phyloP scores from a whole-genome alignment of 2,888 invertebrate genomes.

The Rotaria magnacalcarata region DNA sequence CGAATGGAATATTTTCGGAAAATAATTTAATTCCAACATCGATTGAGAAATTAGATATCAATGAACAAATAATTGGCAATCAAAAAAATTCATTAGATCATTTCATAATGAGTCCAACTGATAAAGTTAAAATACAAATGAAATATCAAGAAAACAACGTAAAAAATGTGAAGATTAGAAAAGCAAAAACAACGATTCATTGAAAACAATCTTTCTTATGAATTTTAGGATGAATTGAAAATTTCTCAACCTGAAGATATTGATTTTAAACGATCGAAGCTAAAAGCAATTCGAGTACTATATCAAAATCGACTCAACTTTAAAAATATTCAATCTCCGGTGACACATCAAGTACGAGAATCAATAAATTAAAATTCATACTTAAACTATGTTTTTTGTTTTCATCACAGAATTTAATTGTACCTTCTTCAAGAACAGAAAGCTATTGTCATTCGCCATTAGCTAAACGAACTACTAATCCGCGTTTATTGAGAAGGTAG shows the following conservation, averaged over 20 bases:
- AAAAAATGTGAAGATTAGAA: background rate
- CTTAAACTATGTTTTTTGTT: no score
- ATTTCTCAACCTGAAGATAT: conserved; percentile 32
- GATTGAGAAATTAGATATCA: background rate
- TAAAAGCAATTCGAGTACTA: background rate
- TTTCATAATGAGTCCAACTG: conserved; percentile 31
- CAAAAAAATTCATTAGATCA: background rate
- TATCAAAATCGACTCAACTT: background rate
- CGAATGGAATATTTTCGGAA: background rate
- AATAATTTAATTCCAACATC: background rate
- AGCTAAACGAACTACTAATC: background rate
- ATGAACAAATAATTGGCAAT: background rate
- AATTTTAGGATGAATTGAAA: background rate
- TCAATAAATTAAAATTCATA: no score
- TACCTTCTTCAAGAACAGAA: background rate
- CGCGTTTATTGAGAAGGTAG: background rate
- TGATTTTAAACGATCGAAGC: conserved; percentile 30
- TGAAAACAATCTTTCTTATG: no score
- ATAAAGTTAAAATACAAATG: conserved; percentile 21
- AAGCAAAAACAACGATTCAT: no score
- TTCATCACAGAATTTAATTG: background rate
- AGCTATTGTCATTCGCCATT: background rate
- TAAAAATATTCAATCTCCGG: background rate
- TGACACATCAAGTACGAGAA: background rate
- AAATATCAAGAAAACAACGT: background rate